A percentile compares a stretch with the other conserved stretches of the same genome.
phyloP scores from a whole-genome alignment of 1,140 invertebrate genomes.

The Drosophila fuyamai region DNA sequence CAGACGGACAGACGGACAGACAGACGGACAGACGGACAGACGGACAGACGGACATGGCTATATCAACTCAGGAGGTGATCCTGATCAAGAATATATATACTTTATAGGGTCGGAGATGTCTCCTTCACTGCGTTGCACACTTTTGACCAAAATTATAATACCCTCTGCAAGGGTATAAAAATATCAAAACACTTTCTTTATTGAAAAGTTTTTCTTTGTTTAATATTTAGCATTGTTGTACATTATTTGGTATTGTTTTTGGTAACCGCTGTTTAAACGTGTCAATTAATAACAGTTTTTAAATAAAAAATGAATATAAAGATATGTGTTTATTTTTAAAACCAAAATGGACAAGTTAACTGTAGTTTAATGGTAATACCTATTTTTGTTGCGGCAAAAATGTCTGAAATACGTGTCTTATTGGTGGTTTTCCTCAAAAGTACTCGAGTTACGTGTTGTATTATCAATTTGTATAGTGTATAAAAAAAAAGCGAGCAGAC shows the following conservation, averaged over 20 bases:
- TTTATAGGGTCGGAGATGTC: no score
- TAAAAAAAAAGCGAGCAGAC: background rate
- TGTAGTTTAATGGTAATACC: background rate
- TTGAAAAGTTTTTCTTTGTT: no score
- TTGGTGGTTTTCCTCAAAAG: background rate
- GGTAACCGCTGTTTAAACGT: background rate
- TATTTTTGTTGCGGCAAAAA: background rate
- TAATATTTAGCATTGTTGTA: background rate
- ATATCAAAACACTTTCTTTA: no score
- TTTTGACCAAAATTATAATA: no score
- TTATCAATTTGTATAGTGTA: slow-evolving; percentile 1
- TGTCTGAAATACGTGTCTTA: slow-evolving; percentile 15
- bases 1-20: no score
- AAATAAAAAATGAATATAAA: background rate
- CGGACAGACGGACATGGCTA: no score
- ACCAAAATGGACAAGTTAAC: background rate
- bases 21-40: no score
- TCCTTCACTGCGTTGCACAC: no score
- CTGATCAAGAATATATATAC: no score
- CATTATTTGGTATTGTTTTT: background rate
- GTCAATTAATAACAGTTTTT: background rate
- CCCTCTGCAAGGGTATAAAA: no score
- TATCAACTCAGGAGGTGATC: no score
- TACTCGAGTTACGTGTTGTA: slow-evolving; percentile 3
- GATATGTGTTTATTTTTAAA: no score